These are phyloP conservation scores for Lepus timidus DNA, from an alignment of 2,113 vertebrate genomes.

Conservation along the genomic window DNA sequence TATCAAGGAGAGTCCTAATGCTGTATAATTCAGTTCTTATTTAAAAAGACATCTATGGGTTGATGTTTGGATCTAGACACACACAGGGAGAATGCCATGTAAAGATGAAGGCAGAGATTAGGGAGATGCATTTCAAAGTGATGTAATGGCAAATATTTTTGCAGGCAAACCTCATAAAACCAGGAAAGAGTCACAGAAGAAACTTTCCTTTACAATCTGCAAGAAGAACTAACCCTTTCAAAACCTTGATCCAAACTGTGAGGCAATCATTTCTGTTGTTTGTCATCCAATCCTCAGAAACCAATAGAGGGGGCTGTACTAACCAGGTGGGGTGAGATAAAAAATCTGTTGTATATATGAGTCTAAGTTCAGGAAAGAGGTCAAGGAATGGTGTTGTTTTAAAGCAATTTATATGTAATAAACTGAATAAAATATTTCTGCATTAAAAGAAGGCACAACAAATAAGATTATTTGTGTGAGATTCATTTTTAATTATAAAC, in stretches of 20 bases:
- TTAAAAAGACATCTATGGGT: not conserved
- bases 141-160: not conserved
- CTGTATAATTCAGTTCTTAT: not conserved
- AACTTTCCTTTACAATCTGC: not conserved
- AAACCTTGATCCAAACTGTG: not conserved
- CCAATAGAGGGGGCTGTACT: not conserved
- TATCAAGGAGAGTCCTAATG: not conserved
- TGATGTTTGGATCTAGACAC: not conserved
- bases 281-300: not conserved
- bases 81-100: not conserved
- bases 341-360: not conserved
- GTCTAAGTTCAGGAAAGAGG: not conserved
- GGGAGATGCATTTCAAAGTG: not conserved
- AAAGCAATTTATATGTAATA: not conserved
- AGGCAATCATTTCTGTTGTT: not conserved
- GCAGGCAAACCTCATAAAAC: not conserved
- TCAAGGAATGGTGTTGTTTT: not conserved
- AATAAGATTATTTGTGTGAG: not conserved
- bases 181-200: not conserved
- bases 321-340: not conserved
- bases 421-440: not conserved
- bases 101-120: not conserved
- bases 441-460: not conserved
- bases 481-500: constrained; percentile 1
- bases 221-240: not conserved